A percentile compares a stretch with the other conserved stretches of the same genome.
Evolutionary conservation across 2,113 vertebrate genomes (phyloP).

Genomic region (Piaya cayana): DNA sequence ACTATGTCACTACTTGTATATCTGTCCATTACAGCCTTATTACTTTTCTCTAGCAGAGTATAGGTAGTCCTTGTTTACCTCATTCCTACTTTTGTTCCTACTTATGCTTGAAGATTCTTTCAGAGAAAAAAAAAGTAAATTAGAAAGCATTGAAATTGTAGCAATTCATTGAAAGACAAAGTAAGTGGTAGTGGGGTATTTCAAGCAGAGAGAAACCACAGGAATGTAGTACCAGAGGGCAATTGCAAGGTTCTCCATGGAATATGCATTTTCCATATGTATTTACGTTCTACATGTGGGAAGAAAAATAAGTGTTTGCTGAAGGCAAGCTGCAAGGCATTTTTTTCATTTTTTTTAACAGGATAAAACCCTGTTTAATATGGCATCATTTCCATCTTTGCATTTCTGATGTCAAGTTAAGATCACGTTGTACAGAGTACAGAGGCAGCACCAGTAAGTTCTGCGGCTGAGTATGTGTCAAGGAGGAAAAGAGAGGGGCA

Average conservation of each 20-base stretch:
- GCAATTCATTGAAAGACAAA: not conserved
- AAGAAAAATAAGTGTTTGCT: not conserved
- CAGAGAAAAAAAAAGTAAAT: not conserved
- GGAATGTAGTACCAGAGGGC: not conserved
- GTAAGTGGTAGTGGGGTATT: not conserved
- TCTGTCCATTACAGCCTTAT: not conserved
- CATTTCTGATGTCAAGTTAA: not conserved
- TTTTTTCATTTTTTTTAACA: not conserved
- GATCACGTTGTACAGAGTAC: not conserved
- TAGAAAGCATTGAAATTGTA: not conserved
- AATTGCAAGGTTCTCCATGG: not conserved
- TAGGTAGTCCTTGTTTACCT: conserved; percentile 20
- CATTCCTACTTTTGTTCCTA: not conserved
- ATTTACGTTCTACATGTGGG: not conserved
- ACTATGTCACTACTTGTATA: conserved; percentile 44
- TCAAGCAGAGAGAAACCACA: not conserved
- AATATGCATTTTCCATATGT: not conserved
- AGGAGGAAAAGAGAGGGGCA: too few relatives aligned
- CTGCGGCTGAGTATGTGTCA: too few relatives aligned
- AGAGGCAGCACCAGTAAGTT: too few relatives aligned
- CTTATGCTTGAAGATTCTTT: not conserved
- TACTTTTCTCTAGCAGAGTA: conserved; percentile 9
- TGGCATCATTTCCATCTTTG: not conserved
- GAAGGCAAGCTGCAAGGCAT: not conserved
- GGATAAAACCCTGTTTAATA: not conserved